phyloP scores from a whole-genome alignment of 2,797 vertebrate genomes.

The Natrix natrix region DNA sequence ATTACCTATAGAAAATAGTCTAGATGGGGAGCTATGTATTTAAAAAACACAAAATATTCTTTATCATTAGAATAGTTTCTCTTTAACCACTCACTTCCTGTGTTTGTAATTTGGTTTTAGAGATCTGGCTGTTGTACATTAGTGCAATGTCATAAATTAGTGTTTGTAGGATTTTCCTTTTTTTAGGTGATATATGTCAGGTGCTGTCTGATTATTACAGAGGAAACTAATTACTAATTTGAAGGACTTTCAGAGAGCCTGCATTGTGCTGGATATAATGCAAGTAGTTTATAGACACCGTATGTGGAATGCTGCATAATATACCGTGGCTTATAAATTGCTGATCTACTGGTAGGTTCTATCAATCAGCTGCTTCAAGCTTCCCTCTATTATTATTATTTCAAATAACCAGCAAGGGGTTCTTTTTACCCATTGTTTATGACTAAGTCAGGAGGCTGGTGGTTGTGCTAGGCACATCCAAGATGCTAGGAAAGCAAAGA shows the following conservation, averaged over 20 bases:
- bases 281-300: background rate
- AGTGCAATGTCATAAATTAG: background rate
- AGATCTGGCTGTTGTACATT: background rate
- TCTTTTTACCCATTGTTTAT: background rate
- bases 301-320: background rate
- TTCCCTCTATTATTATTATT: background rate
- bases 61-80: background rate
- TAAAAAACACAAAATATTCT: background rate
- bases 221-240: background rate
- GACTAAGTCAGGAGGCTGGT: background rate
- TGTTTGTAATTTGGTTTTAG: background rate
- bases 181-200: background rate
- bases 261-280: background rate
- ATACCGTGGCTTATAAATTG: background rate
- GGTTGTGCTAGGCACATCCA: background rate
- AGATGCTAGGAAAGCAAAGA: background rate
- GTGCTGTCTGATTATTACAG: background rate
- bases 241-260: background rate
- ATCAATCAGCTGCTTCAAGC: background rate
- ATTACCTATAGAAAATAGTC: background rate
- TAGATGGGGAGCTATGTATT: background rate
- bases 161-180: background rate
- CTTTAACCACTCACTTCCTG: background rate
- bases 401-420: background rate
- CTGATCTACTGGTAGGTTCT: background rate